Evolutionary conservation across 2,797 vertebrate species (phyloP).

Genomic region (Anabas testudineus): DNA sequence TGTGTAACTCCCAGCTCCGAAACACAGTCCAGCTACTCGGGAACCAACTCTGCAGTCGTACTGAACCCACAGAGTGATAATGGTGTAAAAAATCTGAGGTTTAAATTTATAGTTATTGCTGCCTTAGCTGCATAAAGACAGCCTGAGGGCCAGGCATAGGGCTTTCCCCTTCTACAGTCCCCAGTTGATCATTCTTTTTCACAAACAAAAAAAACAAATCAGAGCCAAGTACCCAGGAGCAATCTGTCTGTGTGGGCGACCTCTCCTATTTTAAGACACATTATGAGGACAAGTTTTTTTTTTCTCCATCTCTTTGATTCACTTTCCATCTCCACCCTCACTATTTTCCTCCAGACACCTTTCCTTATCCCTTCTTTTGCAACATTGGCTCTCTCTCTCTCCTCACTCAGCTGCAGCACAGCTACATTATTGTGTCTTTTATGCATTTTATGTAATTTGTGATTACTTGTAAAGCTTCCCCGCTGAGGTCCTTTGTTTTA

Average conservation of each 20-base stretch:
- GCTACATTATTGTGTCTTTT: slow-evolving; percentile 16
- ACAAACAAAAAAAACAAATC: slow-evolving; percentile 79
- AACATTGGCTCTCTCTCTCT: slow-evolving; percentile 13
- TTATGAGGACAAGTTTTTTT: slow-evolving; percentile 48
- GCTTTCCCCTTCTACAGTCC: slow-evolving; percentile 63
- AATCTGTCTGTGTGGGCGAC: slow-evolving; percentile 61
- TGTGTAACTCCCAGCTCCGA: slow-evolving; percentile 38
- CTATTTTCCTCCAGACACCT: slow-evolving; percentile 1
- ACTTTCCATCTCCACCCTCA: slow-evolving; percentile 17
- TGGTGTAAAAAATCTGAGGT: slow-evolving; percentile 42
- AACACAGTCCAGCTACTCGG: slow-evolving; percentile 38
- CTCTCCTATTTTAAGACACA: slow-evolving; percentile 65
- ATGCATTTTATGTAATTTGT: slow-evolving; percentile 23
- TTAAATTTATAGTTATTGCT: slow-evolving; percentile 63
- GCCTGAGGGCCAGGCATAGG: slow-evolving; percentile 59
- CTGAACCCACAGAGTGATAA: slow-evolving; percentile 53
- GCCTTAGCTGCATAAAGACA: slow-evolving; percentile 50
- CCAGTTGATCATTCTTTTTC: slow-evolving; percentile 57
- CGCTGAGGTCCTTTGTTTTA: slow-evolving; percentile 1
- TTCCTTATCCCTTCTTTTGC: slow-evolving; percentile 8
- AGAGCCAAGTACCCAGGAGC: slow-evolving; percentile 63
- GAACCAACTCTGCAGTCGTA: slow-evolving; percentile 10
- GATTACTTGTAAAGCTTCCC: slow-evolving; percentile 7
- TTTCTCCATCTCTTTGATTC: slow-evolving; percentile 47
- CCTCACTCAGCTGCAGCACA: not conserved